These are phyloP conservation scores for Apis dorsata DNA, from an alignment of 1,140 invertebrate genomes.

Conservation along the genomic window DNA sequence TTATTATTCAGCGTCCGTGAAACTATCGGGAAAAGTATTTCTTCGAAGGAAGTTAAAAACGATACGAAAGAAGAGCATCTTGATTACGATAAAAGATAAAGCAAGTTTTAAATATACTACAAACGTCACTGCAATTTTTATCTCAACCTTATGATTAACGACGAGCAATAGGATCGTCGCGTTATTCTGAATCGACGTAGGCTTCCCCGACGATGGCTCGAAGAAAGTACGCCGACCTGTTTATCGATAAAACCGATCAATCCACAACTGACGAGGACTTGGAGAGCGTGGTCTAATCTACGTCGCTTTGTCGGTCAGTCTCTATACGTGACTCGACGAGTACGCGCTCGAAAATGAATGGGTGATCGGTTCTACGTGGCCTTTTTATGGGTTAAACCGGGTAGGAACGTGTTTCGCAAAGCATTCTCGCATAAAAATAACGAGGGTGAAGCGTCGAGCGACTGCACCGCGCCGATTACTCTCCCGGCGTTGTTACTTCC, in stretches of 20 bases:
- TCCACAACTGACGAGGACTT: conserved; percentile 15
- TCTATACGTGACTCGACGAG: conserved; percentile 8
- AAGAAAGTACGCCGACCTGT: conserved; percentile 29
- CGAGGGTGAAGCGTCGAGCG: conserved; percentile 42
- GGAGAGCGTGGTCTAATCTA: conserved; percentile 31
- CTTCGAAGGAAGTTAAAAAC: no score
- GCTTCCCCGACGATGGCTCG: neutral
- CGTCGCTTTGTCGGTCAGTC: conserved; percentile 31
- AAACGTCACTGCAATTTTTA: neutral
- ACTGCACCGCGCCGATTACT: neutral
- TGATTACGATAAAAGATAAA: neutral
- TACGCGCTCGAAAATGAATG: conserved; percentile 43
- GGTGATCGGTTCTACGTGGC: conserved; percentile 45
- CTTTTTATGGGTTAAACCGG: conserved; percentile 23
- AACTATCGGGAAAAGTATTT: neutral
- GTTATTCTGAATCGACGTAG: neutral
- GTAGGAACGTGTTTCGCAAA: conserved; percentile 28
- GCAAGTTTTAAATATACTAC: neutral
- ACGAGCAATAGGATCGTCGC: neutral
- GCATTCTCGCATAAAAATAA: conserved; percentile 51
- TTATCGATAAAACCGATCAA: conserved; percentile 17
- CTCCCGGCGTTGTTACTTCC: conserved; percentile 23
- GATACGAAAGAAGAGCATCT: neutral
- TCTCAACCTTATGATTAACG: neutral
- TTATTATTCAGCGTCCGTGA: neutral